These are phyloP conservation scores for Bruchidius siliquastri DNA, from an alignment of 2,888 invertebrate genomes.

Conservation along the genomic window DNA sequence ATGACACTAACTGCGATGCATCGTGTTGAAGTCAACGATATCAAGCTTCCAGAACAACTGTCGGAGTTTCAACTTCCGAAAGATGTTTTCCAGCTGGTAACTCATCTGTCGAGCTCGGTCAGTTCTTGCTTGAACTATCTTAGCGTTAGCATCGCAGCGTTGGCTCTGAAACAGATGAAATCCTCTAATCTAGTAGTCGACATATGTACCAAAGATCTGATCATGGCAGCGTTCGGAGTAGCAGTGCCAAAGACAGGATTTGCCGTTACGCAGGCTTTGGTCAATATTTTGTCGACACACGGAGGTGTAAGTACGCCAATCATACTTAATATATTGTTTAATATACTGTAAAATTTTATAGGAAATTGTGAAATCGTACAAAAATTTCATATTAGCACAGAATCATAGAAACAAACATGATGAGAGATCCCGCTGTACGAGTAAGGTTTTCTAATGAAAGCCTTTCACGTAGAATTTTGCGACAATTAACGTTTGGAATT, in stretches of 20 bases:
- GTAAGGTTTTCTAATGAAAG: too few relatives aligned
- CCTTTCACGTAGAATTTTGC: too few relatives aligned
- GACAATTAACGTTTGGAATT: too few relatives aligned
- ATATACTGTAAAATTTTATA: too few relatives aligned
- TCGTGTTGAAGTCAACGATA: constrained; percentile 46
- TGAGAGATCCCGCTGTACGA: too few relatives aligned
- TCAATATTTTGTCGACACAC: constrained; percentile 52
- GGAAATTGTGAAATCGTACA: too few relatives aligned
- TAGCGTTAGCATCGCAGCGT: constrained; percentile 49
- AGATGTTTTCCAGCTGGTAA: constrained; percentile 35
- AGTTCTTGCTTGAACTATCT: constrained; percentile 42
- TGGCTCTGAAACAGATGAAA: constrained; percentile 52
- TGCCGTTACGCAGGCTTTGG: constrained; percentile 58
- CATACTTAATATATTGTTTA: too few relatives aligned
- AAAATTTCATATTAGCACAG: too few relatives aligned
- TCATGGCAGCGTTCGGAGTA: constrained; percentile 47
- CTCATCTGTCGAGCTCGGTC: constrained; percentile 36
- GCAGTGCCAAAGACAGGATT: constrained; percentile 43
- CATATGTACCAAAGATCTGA: constrained; percentile 53
- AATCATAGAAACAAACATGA: too few relatives aligned
- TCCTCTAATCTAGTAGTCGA: constrained; percentile 55
- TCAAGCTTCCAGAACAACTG: constrained; percentile 32
- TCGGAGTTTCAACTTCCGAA: constrained; percentile 30
- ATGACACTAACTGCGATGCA: constrained; percentile 59
- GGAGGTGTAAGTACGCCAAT: constrained; percentile 25